Base-by-base conservation (phyloP, 2,888 invertebrate species). In the Hydrotaea diabolus region DNA sequence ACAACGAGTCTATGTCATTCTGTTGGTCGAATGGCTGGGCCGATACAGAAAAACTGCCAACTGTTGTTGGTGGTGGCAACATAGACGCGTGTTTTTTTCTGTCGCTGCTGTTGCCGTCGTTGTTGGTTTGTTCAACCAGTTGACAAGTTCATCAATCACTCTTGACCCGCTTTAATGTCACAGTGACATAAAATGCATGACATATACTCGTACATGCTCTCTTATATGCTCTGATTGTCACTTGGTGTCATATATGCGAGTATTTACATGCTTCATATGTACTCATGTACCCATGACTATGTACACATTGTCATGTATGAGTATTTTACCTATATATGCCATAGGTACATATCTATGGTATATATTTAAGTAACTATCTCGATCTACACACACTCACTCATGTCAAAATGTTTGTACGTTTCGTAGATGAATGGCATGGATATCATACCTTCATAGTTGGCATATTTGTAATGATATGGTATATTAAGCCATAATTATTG, bases 91-190 rank as follows among this genome's bases (percentile, higher is more conserved):
- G 2, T 13, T 13, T 49, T 49, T 4, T 49, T 4, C 46, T 36
- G 36, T 71, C 9, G 39, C 39, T 31, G 31, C 3, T 69, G 69
- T 71, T 39, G 39, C 39, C 7, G 31, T 31, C 31, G 39, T 39
- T 39, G 39, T 49, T 59, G 49, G 19, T 71, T 74, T 59, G 8
- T 59, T 75, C 74, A 46, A 55, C 19, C 53, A 55, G 49, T 21
- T 76, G 78, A 73, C 78, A 81, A 84, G 84, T 84, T 84, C 81
- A 84, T 84, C 75, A 84, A 84, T 84, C 84, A 84, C 81, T 81
- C 80, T 78, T 84, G 84, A 84, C 84, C 84, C 66, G 81, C 26
- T 79, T 84, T 66, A 64, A 78, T 84, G 84, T 76, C 78, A 78
- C 66, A 76, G 64, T 81, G 84, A 76, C 84, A 59, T 26, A 59